Conservation (phyloP, 2,113 vertebrate species). For the Rhodinocichla rosea region DNA sequence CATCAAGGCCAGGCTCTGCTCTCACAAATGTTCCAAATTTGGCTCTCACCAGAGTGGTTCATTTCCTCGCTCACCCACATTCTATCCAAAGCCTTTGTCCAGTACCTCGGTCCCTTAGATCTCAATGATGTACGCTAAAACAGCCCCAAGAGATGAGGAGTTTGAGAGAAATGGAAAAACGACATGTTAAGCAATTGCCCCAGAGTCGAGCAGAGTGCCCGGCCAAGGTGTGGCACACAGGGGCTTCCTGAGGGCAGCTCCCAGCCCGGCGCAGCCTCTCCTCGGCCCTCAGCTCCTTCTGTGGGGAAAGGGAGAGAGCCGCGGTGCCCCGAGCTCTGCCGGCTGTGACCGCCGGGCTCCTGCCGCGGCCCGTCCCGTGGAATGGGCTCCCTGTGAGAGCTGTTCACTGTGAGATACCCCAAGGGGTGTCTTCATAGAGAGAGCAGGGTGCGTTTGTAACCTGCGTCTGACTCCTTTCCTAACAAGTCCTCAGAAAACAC, state of each 20-base stretch:
- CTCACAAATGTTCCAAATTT: neutral
- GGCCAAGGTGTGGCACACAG: fast-evolving
- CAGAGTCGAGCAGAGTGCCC: fast-evolving
- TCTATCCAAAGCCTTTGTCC: neutral
- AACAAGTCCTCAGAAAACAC: neutral
- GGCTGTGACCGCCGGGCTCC: fast-evolving
- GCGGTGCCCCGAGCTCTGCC: fast-evolving
- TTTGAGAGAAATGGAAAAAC: neutral
- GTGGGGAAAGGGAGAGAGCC: neutral
- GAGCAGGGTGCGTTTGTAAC: no score
- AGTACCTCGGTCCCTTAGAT: fast-evolving
- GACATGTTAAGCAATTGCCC: neutral
- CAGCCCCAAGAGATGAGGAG: neutral
- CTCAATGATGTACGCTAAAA: fast-evolving
- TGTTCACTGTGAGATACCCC: fast-evolving
- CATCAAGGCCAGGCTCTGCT: neutral
- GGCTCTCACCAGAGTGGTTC: fast-evolving
- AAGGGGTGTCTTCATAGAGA: fast-evolving
- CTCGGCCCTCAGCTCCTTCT: neutral
- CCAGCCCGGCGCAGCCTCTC: fast-evolving
- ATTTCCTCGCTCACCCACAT: neutral
- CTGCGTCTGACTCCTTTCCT: neutral
- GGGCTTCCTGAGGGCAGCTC: neutral
- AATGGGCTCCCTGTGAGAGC: neutral
- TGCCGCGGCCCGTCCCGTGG: fast-evolving